These are phyloP conservation scores for Myripristis murdjan DNA, from an alignment of 2,797 vertebrate species.

Conservation along the genomic window DNA sequence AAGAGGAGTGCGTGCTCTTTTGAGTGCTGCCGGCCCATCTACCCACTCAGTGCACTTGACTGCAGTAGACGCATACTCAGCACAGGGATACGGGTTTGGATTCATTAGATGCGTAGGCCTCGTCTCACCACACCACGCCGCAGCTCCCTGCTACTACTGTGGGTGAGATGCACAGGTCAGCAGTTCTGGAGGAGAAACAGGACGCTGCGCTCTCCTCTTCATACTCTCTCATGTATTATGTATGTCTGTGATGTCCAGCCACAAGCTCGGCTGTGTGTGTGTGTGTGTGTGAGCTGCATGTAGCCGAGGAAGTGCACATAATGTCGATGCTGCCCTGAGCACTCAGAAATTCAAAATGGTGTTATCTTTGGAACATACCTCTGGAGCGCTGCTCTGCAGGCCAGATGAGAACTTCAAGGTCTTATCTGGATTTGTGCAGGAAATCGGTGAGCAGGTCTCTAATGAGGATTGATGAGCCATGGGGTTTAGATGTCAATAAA, in stretches of 20 bases:
- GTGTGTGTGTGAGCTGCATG: conserved; percentile 27
- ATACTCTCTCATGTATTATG: conserved; percentile 78
- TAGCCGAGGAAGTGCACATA: conserved; percentile 1
- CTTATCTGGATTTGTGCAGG: conserved; percentile 26
- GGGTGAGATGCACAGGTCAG: conserved; percentile 66
- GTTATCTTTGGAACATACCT: neutral
- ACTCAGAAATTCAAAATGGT: conserved; percentile 5
- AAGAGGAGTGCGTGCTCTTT: neutral
- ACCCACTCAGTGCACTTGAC: conserved; percentile 52
- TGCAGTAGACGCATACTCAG: conserved; percentile 64
- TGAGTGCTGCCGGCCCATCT: conserved; percentile 6
- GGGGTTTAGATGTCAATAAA: conserved; percentile 28
- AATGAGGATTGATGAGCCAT: conserved; percentile 44
- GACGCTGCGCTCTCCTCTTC: conserved; percentile 63
- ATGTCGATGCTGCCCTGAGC: conserved; percentile 4
- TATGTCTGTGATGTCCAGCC: conserved; percentile 53
- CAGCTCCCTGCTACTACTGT: conserved; percentile 3
- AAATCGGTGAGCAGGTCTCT: conserved; percentile 7
- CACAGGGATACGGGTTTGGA: conserved; percentile 50
- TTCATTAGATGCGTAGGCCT: conserved; percentile 47
- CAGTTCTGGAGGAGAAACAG: conserved; percentile 80
- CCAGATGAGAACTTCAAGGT: conserved; percentile 33
- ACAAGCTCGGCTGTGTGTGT: conserved; percentile 25
- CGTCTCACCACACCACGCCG: conserved; percentile 7
- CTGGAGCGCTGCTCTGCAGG: neutral